These are phyloP conservation scores for Ashinkailepas kermadecensis DNA, from an alignment of 2,888 invertebrate species.

Conservation along the genomic window DNA sequence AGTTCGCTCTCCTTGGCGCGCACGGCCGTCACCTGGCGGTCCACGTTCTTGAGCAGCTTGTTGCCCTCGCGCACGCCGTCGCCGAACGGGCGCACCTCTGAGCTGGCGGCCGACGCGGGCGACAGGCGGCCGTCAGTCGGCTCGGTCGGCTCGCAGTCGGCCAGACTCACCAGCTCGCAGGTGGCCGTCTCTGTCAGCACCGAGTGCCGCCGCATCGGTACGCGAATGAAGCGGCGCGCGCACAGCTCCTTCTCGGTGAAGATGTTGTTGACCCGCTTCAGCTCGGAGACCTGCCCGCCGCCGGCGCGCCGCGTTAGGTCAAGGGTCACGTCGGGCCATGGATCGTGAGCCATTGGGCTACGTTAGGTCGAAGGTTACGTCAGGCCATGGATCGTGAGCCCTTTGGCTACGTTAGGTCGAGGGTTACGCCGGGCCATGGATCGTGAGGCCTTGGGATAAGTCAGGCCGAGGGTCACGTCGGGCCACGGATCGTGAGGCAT, in stretches of 20 bases:
- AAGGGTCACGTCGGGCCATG: too few relatives aligned
- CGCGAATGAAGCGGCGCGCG: neutral
- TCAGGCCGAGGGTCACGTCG: too few relatives aligned
- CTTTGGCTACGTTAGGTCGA: too few relatives aligned
- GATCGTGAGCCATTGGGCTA: too few relatives aligned
- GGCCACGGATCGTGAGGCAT: too few relatives aligned
- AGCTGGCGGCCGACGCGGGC: neutral
- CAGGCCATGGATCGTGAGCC: too few relatives aligned
- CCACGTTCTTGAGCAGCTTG: conserved; percentile 15
- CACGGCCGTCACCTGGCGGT: neutral
- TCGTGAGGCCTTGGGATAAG: too few relatives aligned
- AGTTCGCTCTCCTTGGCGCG: neutral
- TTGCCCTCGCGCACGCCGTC: conserved; percentile 8
- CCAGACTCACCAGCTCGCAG: neutral
- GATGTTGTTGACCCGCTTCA: conserved; percentile 10
- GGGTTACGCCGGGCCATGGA: too few relatives aligned
- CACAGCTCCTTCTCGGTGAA: conserved; percentile 21
- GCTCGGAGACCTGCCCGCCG: neutral
- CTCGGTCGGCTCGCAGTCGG: neutral
- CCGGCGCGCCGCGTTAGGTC: neutral
- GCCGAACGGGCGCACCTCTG: conserved; percentile 10
- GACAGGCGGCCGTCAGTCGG: neutral
- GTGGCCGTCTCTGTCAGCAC: neutral
- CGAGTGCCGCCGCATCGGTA: neutral
- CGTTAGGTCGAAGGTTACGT: too few relatives aligned